Evolutionary conservation across 2,888 invertebrate genomes (phyloP).

Genomic region (Aphrophora alni): DNA sequence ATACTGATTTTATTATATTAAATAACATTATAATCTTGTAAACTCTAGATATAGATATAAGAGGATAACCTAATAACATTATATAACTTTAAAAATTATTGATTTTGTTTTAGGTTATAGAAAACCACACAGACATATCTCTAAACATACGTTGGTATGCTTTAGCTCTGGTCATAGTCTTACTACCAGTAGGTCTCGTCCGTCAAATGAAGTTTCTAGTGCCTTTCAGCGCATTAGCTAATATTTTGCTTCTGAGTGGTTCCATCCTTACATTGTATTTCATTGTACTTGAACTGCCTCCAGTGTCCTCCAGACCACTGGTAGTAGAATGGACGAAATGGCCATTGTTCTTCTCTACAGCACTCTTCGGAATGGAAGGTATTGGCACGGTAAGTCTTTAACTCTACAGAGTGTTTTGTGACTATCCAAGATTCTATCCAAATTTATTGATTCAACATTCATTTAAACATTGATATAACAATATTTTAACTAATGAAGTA

Average conservation of each 20-base stretch:
- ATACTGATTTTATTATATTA: too few relatives aligned
- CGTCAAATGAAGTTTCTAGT: slow-evolving; percentile 82
- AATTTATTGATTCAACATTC: too few relatives aligned
- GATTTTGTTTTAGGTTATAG: slow-evolving; percentile 45
- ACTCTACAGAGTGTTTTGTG: too few relatives aligned
- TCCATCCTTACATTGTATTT: slow-evolving; percentile 85
- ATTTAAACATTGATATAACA: too few relatives aligned
- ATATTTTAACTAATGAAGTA: too few relatives aligned
- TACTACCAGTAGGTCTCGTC: slow-evolving; percentile 74
- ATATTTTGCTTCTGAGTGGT: slow-evolving; percentile 77
- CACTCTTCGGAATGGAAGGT: slow-evolving; percentile 97
- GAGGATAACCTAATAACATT: background rate
- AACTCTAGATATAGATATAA: background rate
- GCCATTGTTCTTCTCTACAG: slow-evolving; percentile 93
- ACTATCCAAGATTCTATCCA: too few relatives aligned
- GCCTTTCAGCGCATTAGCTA: slow-evolving; percentile 89
- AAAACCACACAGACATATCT: slow-evolving; percentile 39
- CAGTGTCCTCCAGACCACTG: slow-evolving; percentile 62
- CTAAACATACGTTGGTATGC: slow-evolving; percentile 68
- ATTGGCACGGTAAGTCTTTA: slow-evolving; percentile 81
- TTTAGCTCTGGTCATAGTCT: slow-evolving; percentile 69
- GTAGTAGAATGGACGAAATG: slow-evolving; percentile 57
- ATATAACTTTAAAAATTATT: background rate
- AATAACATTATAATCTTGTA: too few relatives aligned
- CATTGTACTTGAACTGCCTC: slow-evolving; percentile 69